A percentile compares a stretch with the other conserved stretches of the same genome.
Conservation (phyloP, 1,140 invertebrate genomes). For the Drosophila triauraria region DNA sequence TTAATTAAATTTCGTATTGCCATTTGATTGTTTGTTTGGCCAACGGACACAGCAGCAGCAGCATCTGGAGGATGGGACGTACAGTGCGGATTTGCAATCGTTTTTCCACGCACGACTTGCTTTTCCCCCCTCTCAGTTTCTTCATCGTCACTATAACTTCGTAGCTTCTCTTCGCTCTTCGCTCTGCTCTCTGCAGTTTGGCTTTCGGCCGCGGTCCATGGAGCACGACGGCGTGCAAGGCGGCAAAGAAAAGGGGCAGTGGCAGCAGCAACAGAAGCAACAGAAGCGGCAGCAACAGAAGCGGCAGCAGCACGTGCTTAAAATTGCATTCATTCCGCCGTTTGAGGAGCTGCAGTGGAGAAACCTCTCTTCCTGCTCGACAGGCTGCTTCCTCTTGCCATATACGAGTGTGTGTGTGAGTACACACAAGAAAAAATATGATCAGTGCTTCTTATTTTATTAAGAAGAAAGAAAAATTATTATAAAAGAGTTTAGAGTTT, state of each 20-base stretch:
- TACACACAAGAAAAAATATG: neutral
- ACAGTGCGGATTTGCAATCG: constrained; percentile 34
- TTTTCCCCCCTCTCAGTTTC: constrained; percentile 8
- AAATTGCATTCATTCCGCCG: constrained; percentile 69
- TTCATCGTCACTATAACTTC: constrained; percentile 1
- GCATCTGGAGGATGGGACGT: constrained; percentile 4
- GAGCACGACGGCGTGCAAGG: constrained; percentile 51
- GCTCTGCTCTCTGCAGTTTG: constrained; percentile 20
- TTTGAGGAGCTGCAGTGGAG: constrained; percentile 19
- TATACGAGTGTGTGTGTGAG: neutral
- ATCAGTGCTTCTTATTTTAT: neutral
- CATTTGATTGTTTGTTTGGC: constrained; percentile 70
- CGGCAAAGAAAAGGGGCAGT: constrained; percentile 9
- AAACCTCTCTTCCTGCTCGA: constrained; percentile 43
- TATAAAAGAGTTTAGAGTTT: neutral
- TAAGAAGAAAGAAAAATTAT: too few relatives aligned
- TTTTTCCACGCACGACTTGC: constrained; percentile 53
- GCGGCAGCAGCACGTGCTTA: constrained; percentile 66
- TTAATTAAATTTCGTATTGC: constrained; percentile 75
- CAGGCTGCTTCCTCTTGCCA: constrained; percentile 3
- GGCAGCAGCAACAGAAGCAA: neutral
- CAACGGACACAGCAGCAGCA: neutral
- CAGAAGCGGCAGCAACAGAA: constrained; percentile 11
- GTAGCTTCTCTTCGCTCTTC: neutral
- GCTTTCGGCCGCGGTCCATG: constrained; percentile 65